Conservation (phyloP, 2,888 invertebrate genomes). For the Galerucella calmariensis region DNA sequence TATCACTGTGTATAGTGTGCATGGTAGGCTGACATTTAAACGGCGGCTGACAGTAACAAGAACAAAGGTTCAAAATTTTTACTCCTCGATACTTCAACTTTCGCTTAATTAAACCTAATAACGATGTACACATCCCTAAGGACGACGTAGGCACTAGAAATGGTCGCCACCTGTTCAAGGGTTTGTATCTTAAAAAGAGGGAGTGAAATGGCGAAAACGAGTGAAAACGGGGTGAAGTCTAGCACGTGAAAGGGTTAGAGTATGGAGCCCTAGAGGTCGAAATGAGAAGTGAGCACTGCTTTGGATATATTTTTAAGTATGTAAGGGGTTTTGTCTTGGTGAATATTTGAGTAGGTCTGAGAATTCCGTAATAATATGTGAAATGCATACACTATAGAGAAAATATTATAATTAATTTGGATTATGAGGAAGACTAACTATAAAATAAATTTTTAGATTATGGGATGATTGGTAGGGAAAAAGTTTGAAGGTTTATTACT, state of each 20-base stretch:
- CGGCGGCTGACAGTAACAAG: neutral
- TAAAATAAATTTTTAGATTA: no score
- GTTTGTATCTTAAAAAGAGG: slow-evolving; percentile 38
- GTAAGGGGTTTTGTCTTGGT: slow-evolving; percentile 37
- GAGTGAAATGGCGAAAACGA: slow-evolving; percentile 26
- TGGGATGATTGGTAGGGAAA: no score
- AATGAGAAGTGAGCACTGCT: slow-evolving; percentile 48
- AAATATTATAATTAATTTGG: neutral
- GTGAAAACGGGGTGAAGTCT: slow-evolving; percentile 40
- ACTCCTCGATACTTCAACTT: slow-evolving; percentile 10
- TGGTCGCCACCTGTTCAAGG: slow-evolving; percentile 41
- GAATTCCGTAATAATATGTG: neutral
- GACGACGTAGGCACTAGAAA: slow-evolving; percentile 40
- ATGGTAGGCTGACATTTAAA: no score
- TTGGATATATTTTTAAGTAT: slow-evolving; percentile 59
- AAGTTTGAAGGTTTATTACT: no score
- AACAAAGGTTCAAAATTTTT: slow-evolving; percentile 12
- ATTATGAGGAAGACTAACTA: neutral
- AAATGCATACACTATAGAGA: neutral
- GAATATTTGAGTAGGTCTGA: slow-evolving; percentile 17
- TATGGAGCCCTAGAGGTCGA: slow-evolving; percentile 41
- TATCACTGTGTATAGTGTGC: no score
- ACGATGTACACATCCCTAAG: slow-evolving; percentile 26
- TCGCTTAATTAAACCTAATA: slow-evolving; percentile 31
- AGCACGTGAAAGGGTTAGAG: slow-evolving; percentile 43